These are phyloP conservation scores for Drosophila testacea DNA, from an alignment of 2,888 invertebrate genomes.

Conservation along the genomic window DNA sequence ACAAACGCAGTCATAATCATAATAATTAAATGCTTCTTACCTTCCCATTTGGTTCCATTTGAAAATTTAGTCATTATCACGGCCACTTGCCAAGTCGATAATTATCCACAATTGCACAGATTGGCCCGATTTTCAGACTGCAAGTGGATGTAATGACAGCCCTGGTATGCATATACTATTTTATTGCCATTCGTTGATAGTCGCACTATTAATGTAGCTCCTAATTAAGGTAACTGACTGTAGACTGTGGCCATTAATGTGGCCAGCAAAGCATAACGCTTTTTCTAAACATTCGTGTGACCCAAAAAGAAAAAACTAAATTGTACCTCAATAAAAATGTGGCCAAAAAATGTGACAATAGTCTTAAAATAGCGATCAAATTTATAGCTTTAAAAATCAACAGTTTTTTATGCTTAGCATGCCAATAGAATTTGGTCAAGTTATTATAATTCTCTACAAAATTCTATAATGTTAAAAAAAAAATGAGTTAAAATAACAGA, in stretches of 20 bases:
- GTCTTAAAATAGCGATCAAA: too few species aligned
- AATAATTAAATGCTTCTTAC: conserved; percentile 62
- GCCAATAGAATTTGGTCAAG: background rate
- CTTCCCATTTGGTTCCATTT: conserved; percentile 26
- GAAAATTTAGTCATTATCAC: conserved; percentile 67
- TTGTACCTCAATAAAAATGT: background rate
- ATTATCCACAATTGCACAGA: conserved; percentile 60
- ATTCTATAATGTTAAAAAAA: background rate
- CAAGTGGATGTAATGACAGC: conserved; percentile 52
- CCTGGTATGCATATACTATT: conserved; percentile 48
- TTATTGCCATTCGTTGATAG: conserved; percentile 40
- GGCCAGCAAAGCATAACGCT: conserved; percentile 4
- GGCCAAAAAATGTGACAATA: background rate
- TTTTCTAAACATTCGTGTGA: background rate
- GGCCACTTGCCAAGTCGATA: conserved; percentile 56
- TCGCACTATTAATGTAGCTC: conserved; percentile 1
- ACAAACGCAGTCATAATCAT: conserved; percentile 53
- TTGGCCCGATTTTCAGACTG: conserved; percentile 45
- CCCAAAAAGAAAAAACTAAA: background rate
- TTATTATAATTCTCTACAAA: background rate
- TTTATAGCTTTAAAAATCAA: background rate
- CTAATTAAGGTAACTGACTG: conserved; percentile 12
- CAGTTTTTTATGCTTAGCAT: background rate
- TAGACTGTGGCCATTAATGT: conserved; percentile 7
- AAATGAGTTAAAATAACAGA: background rate